Evolutionary conservation across 1,140 invertebrate genomes (phyloP).

Genomic region (Conus betulinus): DNA sequence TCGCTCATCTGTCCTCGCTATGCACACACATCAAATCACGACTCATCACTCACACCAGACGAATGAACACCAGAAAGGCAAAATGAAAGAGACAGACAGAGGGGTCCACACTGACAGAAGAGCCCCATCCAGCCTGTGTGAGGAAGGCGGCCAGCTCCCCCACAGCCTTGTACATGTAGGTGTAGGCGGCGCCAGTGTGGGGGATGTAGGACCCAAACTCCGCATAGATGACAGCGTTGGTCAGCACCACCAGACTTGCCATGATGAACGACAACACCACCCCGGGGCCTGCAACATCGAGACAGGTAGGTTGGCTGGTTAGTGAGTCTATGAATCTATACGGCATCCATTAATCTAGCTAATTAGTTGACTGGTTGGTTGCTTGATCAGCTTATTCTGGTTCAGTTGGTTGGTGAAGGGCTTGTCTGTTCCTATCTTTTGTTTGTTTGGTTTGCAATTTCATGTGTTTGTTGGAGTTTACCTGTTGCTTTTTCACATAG

Average conservation of each 20-base stretch:
- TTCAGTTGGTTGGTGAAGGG: too few relatives aligned
- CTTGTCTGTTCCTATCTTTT: too few relatives aligned
- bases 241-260: conserved; percentile 88
- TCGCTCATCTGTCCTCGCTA: too few relatives aligned
- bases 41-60: not conserved
- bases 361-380: too few relatives aligned
- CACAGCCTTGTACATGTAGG: conserved; percentile 54
- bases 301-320: not conserved
- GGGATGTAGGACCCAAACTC: conserved; percentile 93
- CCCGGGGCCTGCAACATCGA: conserved; percentile 79
- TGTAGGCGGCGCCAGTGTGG: conserved; percentile 80
- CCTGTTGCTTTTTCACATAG: too few relatives aligned
- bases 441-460: too few relatives aligned
- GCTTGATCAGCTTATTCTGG: too few relatives aligned
- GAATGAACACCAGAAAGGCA: not conserved
- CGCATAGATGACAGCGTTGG: conserved; percentile 92
- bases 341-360: too few relatives aligned
- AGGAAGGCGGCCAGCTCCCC: conserved; percentile 58
- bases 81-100: not conserved
- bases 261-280: conserved; percentile 90
- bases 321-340: not conserved
- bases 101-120: conserved; percentile 81
- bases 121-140: conserved; percentile 77
- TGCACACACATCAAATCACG: too few relatives aligned
- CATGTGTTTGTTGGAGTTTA: too few relatives aligned